Evolutionary conservation across 2,113 vertebrate genomes (phyloP).

Genomic region (Tyrannus savana): DNA sequence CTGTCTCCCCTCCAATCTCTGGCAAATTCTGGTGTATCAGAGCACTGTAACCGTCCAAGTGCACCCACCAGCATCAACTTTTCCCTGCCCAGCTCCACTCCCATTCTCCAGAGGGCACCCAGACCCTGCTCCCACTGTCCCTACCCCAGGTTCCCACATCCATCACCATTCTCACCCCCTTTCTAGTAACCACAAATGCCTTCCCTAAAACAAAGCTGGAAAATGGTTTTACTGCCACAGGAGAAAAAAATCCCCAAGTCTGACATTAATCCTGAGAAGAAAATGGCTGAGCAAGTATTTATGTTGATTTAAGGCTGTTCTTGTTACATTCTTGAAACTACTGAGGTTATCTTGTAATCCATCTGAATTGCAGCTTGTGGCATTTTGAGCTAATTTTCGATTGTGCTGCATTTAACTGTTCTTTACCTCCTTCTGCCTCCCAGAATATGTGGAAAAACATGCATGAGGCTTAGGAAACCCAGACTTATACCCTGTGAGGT

Average conservation of each 20-base stretch:
- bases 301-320: constrained; percentile 56
- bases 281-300: constrained; percentile 48
- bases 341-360: constrained; percentile 52
- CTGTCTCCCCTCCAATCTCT: background rate
- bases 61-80: background rate
- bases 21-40: background rate
- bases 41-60: background rate
- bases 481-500: background rate
- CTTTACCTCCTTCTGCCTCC: background rate
- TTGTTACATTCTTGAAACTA: constrained; percentile 47
- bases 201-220: background rate
- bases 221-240: background rate
- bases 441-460: background rate
- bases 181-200: background rate
- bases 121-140: fast-evolving
- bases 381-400: constrained; percentile 23
- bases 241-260: background rate
- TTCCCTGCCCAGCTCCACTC: background rate
- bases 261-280: background rate
- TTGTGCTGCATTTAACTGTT: constrained; percentile 3
- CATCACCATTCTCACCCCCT: background rate
- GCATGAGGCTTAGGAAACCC: background rate
- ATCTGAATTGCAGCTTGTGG: constrained; percentile 41
- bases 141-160: background rate
- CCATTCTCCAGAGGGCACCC: background rate